Conservation (phyloP, 2,888 invertebrate species). For the Clunio marinus region DNA sequence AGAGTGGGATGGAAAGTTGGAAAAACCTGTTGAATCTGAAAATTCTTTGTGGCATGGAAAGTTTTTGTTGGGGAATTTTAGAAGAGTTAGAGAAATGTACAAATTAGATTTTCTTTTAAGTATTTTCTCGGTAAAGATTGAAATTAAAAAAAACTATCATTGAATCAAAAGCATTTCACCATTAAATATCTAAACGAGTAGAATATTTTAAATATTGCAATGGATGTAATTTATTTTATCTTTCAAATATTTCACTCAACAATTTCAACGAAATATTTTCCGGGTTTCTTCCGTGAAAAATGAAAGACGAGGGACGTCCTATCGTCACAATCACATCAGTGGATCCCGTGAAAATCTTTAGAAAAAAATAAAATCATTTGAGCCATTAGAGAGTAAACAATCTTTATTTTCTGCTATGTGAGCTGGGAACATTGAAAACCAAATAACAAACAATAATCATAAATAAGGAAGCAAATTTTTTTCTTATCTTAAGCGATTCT, state of each 20-base stretch:
- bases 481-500: slow-evolving; percentile 35
- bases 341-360: slow-evolving; percentile 12
- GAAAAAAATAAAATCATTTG: slow-evolving; percentile 11
- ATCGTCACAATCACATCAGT: too few species aligned
- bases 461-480: slow-evolving; percentile 23
- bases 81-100: neutral
- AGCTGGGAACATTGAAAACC: neutral
- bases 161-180: too few species aligned
- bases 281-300: too few species aligned
- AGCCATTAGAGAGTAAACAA: neutral
- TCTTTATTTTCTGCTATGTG: neutral
- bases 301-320: too few species aligned
- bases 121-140: too few species aligned
- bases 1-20: neutral
- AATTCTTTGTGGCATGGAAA: neutral
- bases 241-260: too few species aligned
- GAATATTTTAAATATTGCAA: too few species aligned
- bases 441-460: slow-evolving; percentile 36
- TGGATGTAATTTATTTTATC: too few species aligned
- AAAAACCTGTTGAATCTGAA: slow-evolving; percentile 30
- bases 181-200: too few species aligned
- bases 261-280: too few species aligned
- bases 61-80: neutral
- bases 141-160: too few species aligned
- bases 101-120: neutral